These are phyloP conservation scores for Electrophaes corylata DNA, from an alignment of 2,888 invertebrate genomes.

Conservation along the genomic window DNA sequence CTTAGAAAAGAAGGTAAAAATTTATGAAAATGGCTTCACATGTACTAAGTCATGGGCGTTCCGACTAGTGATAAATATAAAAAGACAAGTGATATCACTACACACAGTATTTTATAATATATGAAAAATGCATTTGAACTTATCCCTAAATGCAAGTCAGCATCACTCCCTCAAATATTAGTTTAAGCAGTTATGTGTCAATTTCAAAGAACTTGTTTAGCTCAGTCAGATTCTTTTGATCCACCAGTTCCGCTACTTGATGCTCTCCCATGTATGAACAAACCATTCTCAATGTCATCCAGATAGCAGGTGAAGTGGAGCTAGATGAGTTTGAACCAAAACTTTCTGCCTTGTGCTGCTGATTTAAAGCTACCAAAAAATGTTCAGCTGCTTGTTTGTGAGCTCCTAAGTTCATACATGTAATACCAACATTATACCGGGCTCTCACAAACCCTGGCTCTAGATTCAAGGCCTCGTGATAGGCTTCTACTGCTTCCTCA, in stretches of 20 bases:
- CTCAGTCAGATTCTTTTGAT: constrained; percentile 84
- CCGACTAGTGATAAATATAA: too few relatives aligned
- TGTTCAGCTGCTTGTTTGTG: constrained; percentile 98
- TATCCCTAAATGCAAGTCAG: not conserved
- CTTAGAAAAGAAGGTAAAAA: too few relatives aligned
- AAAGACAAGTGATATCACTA: too few relatives aligned
- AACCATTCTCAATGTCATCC: constrained; percentile 96
- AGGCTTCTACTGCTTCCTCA: constrained; percentile 98
- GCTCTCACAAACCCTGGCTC: constrained; percentile 98
- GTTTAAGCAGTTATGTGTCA: constrained; percentile 37
- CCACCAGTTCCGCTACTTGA: constrained; percentile 85
- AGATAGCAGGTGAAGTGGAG: constrained; percentile 94
- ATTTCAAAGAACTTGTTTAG: constrained; percentile 83
- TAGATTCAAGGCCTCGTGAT: constrained; percentile 94
- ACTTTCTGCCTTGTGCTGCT: constrained; percentile 88
- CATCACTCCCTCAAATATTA: not conserved
- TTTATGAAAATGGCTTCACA: too few relatives aligned
- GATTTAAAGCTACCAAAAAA: constrained; percentile 95
- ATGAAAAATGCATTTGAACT: not conserved
- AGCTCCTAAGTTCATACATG: constrained; percentile 97
- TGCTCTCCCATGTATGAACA: constrained; percentile 90
- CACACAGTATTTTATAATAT: too few relatives aligned
- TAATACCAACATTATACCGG: constrained; percentile 98
- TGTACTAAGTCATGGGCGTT: too few relatives aligned
- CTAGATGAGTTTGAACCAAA: constrained; percentile 61